Conservation (phyloP, 2,888 invertebrate species). For the Protonemura montana region DNA sequence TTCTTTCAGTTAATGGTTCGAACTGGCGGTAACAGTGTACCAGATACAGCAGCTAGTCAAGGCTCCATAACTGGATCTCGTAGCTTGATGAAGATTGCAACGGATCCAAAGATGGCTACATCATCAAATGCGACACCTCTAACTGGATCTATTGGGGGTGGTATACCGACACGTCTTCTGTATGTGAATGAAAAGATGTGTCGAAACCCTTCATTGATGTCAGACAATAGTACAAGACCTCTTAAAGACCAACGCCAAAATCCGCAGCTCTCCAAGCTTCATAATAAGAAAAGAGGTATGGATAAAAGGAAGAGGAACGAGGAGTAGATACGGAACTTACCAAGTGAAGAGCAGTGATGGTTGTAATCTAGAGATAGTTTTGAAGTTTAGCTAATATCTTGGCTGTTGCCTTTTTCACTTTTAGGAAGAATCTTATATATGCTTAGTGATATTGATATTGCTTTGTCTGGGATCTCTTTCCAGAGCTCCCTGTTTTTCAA, state of each 20-base stretch:
- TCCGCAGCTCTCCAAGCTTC: constrained; percentile 48
- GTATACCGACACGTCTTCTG: constrained; percentile 51
- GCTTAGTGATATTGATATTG: too few species aligned
- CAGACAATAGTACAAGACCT: constrained; percentile 47
- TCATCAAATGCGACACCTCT: background rate
- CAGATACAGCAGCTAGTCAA: constrained; percentile 44
- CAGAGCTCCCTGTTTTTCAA: too few species aligned
- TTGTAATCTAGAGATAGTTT: too few species aligned
- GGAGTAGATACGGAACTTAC: too few species aligned
- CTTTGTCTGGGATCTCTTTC: too few species aligned
- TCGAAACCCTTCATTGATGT: constrained; percentile 50
- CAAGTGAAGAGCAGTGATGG: too few species aligned
- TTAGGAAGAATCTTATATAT: too few species aligned
- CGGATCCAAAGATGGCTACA: constrained; percentile 42
- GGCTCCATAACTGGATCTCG: constrained; percentile 46
- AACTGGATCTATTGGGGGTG: constrained; percentile 44
- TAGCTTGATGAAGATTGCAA: constrained; percentile 44
- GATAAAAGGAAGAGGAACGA: too few species aligned
- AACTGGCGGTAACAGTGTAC: constrained; percentile 48
- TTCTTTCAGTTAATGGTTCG: constrained; percentile 50
- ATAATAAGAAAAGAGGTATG: constrained; percentile 53
- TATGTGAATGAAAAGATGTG: constrained; percentile 53
- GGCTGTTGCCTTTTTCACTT: too few species aligned
- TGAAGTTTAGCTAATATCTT: too few species aligned
- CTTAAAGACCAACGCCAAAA: constrained; percentile 37